A percentile compares a stretch with the other conserved stretches of the same genome.
These are phyloP conservation scores for Diabrotica virgifera DNA, from an alignment of 1,140 invertebrate species.

Conservation along the genomic window DNA sequence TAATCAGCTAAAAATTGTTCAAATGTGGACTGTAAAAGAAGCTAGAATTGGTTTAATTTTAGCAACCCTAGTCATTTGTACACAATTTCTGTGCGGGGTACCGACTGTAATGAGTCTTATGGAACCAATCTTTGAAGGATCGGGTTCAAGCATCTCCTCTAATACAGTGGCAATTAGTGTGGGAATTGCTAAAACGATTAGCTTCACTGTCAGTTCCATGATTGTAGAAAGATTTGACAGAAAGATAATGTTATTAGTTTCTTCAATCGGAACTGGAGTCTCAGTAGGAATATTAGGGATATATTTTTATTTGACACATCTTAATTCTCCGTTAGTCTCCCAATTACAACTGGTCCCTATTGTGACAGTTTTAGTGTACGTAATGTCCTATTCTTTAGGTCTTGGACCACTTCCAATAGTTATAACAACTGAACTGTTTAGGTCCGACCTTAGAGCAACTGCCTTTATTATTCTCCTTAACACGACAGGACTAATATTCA, in stretches of 20 bases:
- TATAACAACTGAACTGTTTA: constrained; percentile 56
- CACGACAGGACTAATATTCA: constrained; percentile 73
- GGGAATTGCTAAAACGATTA: neutral
- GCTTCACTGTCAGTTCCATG: neutral
- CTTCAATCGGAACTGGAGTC: neutral
- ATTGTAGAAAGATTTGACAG: neutral
- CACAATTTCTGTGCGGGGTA: neutral
- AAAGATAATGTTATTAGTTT: neutral
- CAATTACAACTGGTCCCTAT: constrained; percentile 48
- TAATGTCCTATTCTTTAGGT: constrained; percentile 49
- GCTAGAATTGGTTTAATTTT: neutral
- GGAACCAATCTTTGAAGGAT: neutral
- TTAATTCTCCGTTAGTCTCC: constrained; percentile 49
- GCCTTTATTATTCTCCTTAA: constrained; percentile 67
- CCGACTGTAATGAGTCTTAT: neutral
- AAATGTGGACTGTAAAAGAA: neutral
- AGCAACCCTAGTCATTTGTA: neutral
- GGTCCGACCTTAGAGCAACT: constrained; percentile 68
- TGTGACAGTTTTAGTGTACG: constrained; percentile 33
- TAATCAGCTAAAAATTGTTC: neutral
- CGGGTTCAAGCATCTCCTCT: neutral
- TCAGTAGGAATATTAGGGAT: constrained; percentile 49
- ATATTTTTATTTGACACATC: constrained; percentile 59
- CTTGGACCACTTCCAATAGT: constrained; percentile 79
- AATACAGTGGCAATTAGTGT: neutral